These are phyloP conservation scores for Aspiorhynchus laticeps DNA, from an alignment of 2,113 vertebrate species.

Conservation along the genomic window DNA sequence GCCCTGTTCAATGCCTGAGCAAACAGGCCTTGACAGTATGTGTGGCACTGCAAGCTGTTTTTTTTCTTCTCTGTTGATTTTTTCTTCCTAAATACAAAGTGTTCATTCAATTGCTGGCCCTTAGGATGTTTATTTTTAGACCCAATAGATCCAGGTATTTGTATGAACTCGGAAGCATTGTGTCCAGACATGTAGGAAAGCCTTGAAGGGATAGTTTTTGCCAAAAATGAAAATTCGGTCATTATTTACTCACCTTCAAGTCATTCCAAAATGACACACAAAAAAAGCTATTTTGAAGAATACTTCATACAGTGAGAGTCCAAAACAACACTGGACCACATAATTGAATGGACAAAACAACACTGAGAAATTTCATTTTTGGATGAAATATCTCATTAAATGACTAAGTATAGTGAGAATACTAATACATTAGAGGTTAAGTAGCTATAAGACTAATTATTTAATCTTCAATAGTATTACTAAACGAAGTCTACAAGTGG, in stretches of 20 bases:
- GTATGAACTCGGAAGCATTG: background rate
- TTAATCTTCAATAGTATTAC: background rate
- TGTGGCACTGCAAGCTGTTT: background rate
- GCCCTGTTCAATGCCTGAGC: background rate
- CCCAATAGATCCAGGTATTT: slow-evolving; percentile 3
- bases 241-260: background rate
- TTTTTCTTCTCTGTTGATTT: slow-evolving; percentile 2
- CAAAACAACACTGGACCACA: background rate
- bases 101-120: slow-evolving; percentile 2
- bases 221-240: background rate
- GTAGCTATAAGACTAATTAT: background rate
- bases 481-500: background rate
- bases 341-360: background rate
- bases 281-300: background rate
- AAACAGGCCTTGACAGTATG: background rate
- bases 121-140: slow-evolving; percentile 19
- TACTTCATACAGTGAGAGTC: background rate
- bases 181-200: background rate
- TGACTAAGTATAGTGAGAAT: background rate
- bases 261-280: background rate
- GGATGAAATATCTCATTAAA: background rate
- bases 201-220: background rate
- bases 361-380: background rate
- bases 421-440: background rate
- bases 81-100: background rate